Evolutionary conservation across 2,888 invertebrate species (phyloP), one percentile per base, ranked within the genome.

Genomic region (Xestoiulus laeticollis): DNA sequence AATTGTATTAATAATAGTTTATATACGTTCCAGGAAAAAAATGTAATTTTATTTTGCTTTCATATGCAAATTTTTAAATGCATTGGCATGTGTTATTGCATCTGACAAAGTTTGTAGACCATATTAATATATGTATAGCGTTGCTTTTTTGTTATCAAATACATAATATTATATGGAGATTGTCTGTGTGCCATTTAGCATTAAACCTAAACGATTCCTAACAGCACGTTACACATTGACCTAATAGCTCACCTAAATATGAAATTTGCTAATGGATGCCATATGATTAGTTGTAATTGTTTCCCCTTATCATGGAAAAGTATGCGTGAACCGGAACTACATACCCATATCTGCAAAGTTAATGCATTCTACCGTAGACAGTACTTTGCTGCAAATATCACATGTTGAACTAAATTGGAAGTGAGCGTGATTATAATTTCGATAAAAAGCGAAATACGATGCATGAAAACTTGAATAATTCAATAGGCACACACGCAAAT

Each of bases 401-500:
- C 68, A 12, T 68, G 68, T 68, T 68, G 68, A 68, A 68, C 68
- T 26, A 68, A 68, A 68, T 68, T 68, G 68, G 68, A 68, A 68
- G 68, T 68, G 68, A 68, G 68, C 68, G 68, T 68, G 68, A 68
- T 68, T 68, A 8, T 26, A 26, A 68, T 68, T 68, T 68, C 68
- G 68, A 68, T 68, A 68, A 68, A 68, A 68, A 22, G 10, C 22
- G 10, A 68, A 22, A 68, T 68, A 10, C 26, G 26, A n/a, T 68
- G 68, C 68, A 68, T 68, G 68, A 68, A 26, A 68, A 26, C 26
- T 68, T 68, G 68, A 68, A 68, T 68, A 12, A 68, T 68, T 68
- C 68, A 68, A 68, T 68, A 68, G 68, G 68, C 68, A 26, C 26
- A 68, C 68, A 68, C 68, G 68, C 68, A 68, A 68, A 68, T 68